phyloP scores from a whole-genome alignment of 2,888 invertebrate species.

The Melieria crassipennis region DNA sequence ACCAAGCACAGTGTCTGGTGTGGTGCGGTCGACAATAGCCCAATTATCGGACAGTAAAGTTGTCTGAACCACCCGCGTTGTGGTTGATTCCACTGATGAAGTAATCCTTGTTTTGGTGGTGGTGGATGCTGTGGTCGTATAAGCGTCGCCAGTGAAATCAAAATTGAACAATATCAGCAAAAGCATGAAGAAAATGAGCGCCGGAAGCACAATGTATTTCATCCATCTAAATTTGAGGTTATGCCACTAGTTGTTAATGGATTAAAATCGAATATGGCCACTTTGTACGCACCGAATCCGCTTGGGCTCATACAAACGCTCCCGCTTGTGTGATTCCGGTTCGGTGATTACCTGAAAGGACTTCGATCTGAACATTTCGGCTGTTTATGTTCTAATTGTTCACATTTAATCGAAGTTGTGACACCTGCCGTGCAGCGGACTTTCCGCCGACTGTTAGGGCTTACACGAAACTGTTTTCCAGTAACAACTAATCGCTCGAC shows the following conservation, averaged over 20 bases:
- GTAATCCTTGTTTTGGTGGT: neutral
- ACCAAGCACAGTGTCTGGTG: too few species aligned
- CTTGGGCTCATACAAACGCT: conserved; percentile 50
- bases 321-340: conserved; percentile 41
- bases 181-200: conserved; percentile 47
- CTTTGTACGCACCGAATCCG: conserved; percentile 41
- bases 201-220: conserved; percentile 49
- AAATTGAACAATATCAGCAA: conserved; percentile 55
- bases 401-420: too few species aligned
- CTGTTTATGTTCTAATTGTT: neutral
- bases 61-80: neutral
- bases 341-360: conserved; percentile 52
- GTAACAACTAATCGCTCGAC: too few species aligned
- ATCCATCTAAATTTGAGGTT: conserved; percentile 47
- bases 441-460: too few species aligned
- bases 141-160: conserved; percentile 46
- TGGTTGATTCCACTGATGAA: neutral
- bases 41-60: too few species aligned
- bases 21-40: too few species aligned
- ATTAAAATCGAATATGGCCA: neutral
- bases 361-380: conserved; percentile 51
- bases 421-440: too few species aligned
- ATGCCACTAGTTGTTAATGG: neutral
- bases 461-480: too few species aligned
- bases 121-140: conserved; percentile 11